Conservation (phyloP, 2,797 vertebrate species). For the Microctenopoma stevenorrisi region DNA sequence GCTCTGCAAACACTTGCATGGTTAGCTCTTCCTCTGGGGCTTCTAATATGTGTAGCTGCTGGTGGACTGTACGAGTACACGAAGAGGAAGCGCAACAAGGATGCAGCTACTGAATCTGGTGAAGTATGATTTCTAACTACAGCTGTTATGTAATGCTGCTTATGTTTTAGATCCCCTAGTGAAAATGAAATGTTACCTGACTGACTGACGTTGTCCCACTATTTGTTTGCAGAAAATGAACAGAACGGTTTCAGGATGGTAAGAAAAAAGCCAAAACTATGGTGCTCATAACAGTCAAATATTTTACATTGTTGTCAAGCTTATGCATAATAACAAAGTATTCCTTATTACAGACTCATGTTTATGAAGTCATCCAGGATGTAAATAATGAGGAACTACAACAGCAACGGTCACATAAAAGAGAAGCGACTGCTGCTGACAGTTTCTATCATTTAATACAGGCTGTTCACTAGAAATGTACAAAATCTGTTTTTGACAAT, state of each 20-base stretch:
- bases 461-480: constrained; percentile 52
- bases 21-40: constrained; percentile 41
- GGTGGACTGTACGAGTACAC: constrained; percentile 42
- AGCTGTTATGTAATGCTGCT: not conserved
- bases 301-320: not conserved
- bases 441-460: constrained; percentile 69
- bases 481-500: not conserved
- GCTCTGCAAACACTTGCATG: constrained; percentile 43
- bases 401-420: not conserved
- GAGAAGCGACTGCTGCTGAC: constrained; percentile 18
- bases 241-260: constrained; percentile 53
- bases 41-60: constrained; percentile 37
- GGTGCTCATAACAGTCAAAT: not conserved
- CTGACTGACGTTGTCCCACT: not conserved
- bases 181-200: not conserved
- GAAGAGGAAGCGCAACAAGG: constrained; percentile 53
- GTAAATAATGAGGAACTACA: constrained; percentile 21
- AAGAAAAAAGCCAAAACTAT: constrained; percentile 21
- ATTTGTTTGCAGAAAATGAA: constrained; percentile 47
- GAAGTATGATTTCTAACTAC: not conserved
- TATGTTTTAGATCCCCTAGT: not conserved
- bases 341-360: constrained; percentile 43
- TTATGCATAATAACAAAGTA: not conserved
- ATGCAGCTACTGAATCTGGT: constrained; percentile 42
- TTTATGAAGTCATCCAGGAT: constrained; percentile 57